phyloP scores from a whole-genome alignment of 2,797 vertebrate genomes.

The Sparidentex hasta region DNA sequence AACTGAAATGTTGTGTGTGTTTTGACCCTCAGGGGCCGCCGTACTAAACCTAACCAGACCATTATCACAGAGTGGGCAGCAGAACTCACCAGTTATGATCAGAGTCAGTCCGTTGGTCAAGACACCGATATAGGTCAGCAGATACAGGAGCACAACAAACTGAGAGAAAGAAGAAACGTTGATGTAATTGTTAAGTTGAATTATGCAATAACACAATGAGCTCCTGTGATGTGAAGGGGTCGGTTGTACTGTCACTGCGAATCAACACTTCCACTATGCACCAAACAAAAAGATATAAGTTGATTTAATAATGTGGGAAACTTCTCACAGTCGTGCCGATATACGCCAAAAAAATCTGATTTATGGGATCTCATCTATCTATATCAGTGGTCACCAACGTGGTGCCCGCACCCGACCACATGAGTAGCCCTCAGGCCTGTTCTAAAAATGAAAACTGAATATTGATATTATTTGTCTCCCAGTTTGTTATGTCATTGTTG shows the following conservation, averaged over 20 bases:
- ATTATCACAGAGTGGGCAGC: neutral
- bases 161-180: slow-evolving; percentile 59
- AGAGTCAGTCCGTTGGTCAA: slow-evolving; percentile 91
- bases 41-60: neutral
- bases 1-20: too few relatives aligned
- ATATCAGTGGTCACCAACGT: too few relatives aligned
- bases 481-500: too few relatives aligned
- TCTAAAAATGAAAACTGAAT: too few relatives aligned
- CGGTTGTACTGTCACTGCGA: neutral
- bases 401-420: too few relatives aligned
- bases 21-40: too few relatives aligned
- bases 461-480: too few relatives aligned
- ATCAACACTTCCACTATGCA: neutral
- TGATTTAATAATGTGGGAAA: neutral
- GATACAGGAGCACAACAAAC: slow-evolving; percentile 91
- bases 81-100: slow-evolving; percentile 88
- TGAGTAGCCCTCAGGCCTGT: too few relatives aligned
- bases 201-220: neutral
- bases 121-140: slow-evolving; percentile 91
- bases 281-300: neutral
- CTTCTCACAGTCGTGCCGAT: neutral
- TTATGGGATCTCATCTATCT: neutral
- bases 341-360: neutral
- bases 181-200: neutral
- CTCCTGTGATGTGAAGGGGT: neutral